These are phyloP conservation scores for Prionailurus viverrinus DNA, from an alignment of 2,113 vertebrate species.

Conservation along the genomic window DNA sequence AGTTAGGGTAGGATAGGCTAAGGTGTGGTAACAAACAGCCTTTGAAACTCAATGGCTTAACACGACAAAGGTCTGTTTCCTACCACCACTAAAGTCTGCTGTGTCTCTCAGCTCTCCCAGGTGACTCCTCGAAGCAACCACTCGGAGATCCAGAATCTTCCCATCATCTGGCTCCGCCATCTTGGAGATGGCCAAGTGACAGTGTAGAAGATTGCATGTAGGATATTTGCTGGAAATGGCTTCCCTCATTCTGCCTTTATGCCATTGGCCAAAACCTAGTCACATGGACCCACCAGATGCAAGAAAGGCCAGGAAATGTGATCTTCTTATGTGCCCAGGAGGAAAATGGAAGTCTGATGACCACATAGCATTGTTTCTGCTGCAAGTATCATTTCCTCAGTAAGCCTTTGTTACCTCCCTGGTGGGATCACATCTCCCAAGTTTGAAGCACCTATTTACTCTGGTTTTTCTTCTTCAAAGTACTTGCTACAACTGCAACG, in stretches of 20 bases:
- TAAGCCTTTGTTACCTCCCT: neutral
- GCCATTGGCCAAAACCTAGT: neutral
- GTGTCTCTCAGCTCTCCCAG: neutral
- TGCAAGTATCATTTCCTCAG: neutral
- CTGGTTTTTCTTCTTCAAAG: neutral
- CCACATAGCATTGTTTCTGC: neutral
- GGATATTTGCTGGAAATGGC: neutral
- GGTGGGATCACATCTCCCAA: neutral
- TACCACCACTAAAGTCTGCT: neutral
- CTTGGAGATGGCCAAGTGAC: neutral
- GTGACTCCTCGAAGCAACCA: neutral
- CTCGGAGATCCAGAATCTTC: neutral
- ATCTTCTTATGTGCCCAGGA: neutral
- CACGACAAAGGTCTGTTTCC: neutral
- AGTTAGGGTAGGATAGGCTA: neutral
- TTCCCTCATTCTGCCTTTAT: neutral
- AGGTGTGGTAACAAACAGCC: neutral
- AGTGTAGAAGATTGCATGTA: neutral
- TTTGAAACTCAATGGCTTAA: neutral
- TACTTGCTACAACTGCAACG: neutral
- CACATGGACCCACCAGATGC: neutral
- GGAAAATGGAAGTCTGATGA: neutral
- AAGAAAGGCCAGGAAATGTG: neutral
- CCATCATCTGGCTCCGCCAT: neutral
- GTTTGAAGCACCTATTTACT: neutral